Conservation (phyloP, 1,140 invertebrate genomes). For the Vanessa atalanta region DNA sequence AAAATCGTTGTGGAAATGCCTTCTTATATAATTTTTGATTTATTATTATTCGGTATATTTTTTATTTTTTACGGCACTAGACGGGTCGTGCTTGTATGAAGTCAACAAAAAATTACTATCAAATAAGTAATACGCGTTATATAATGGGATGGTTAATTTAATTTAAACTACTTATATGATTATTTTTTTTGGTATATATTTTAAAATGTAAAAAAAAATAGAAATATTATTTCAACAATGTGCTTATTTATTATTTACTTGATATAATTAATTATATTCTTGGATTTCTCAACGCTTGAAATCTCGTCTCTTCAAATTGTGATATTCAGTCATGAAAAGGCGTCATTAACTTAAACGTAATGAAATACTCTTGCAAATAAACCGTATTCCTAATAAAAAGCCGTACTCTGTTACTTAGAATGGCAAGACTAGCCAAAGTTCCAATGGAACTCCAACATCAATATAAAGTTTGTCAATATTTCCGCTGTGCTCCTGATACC, state of each 20-base stretch:
- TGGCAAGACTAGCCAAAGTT: neutral
- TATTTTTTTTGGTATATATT: too few species aligned
- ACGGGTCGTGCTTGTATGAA: too few species aligned
- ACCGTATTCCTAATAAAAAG: neutral
- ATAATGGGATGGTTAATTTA: too few species aligned
- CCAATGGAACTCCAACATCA: constrained; percentile 21
- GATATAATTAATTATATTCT: too few species aligned
- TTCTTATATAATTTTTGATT: neutral
- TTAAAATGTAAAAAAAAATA: too few species aligned
- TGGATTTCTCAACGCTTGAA: neutral
- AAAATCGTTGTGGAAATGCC: neutral
- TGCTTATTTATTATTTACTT: too few species aligned
- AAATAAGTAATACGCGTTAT: neutral
- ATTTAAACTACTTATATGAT: too few species aligned
- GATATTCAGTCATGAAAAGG: neutral
- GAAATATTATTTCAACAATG: too few species aligned
- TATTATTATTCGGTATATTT: too few species aligned
- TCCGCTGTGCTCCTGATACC: constrained; percentile 19
- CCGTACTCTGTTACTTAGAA: neutral
- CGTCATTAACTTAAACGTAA: neutral
- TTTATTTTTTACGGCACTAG: too few species aligned
- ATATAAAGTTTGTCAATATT: constrained; percentile 33
- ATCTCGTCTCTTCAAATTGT: neutral
- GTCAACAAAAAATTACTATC: too few species aligned
- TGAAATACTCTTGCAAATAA: neutral